phyloP scores from a whole-genome alignment of 2,888 invertebrate species.

The Lepidocyrtinus sp. region DNA sequence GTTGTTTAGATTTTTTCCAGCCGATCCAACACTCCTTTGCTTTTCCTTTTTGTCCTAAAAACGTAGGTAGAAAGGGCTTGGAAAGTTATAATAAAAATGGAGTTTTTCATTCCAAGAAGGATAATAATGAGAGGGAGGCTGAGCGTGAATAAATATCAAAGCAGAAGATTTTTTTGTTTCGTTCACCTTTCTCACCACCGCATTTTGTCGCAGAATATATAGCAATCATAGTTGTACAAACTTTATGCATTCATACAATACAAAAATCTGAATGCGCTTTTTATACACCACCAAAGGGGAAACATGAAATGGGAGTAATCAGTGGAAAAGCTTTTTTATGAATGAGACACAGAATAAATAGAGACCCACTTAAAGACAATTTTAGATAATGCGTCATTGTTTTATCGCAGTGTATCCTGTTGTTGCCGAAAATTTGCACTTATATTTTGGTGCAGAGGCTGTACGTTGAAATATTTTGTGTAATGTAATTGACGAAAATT shows the following conservation, averaged over 20 bases:
- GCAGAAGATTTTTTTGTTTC: slow-evolving; percentile 5
- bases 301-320: slow-evolving; percentile 1
- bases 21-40: neutral
- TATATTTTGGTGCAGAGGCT: too few species aligned
- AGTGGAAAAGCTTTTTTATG: slow-evolving; percentile 8
- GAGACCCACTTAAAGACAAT: neutral
- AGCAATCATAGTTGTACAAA: too few species aligned
- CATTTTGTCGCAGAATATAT: too few species aligned
- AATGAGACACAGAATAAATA: neutral
- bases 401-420: neutral
- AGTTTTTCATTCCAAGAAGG: neutral
- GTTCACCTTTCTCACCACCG: neutral
- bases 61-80: neutral
- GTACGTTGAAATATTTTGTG: too few species aligned
- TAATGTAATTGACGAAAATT: too few species aligned
- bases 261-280: neutral
- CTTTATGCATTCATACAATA: too few species aligned
- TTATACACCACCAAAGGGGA: neutral
- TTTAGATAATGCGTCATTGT: slow-evolving; percentile 1
- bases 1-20: neutral
- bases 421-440: too few species aligned
- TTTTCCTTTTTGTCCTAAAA: slow-evolving; percentile 14
- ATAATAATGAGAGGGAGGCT: slow-evolving; percentile 10
- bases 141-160: slow-evolving; percentile 18
- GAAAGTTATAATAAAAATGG: slow-evolving; percentile 14